Base-by-base conservation (phyloP, 2,888 invertebrate species). In the Smittia sp. region DNA sequence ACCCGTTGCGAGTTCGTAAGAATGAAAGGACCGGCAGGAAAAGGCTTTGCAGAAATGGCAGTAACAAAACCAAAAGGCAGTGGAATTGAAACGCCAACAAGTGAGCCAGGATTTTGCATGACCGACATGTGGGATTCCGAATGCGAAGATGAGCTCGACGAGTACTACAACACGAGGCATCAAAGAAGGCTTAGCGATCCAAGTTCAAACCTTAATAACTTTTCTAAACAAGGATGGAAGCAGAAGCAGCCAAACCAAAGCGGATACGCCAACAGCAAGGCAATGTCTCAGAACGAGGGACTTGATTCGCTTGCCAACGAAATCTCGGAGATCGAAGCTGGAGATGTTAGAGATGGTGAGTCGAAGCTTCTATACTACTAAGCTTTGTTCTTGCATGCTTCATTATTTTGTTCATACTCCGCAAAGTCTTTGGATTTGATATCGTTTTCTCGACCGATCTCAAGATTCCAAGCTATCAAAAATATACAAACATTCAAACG, bases 11-110 rank as follows among this genome's bases (percentile, higher is more conserved):
- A 99, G 84, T 99, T 98, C 85, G 97, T 99, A 67, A 88, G 96
- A 75, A 96, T 99, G 96, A 93, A 97, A 83, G 98, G 98, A 13
- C 98, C 98, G 13, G 91, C 92, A 79, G 96, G 95, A 76, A 97
- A 96, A 84, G 95, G 94, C 0, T 94, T 96, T 84, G 98, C 98
- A 0, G 98, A 99, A 85, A 96, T 98, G 93, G 97, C 97, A 0
- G 94, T 95, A 67, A 92, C 93, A n/a, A 90, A 94, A 79, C 93
- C 94, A 25, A 92, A 91, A 81, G 93, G 92, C 78, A 93, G 93
- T 15, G 97, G 97, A 0, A 92, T 92, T 1, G 97, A 97, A 82
- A 98, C 98, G 13, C 98, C 98, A 20, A 91, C 92, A 74, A 94
- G 94, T 18, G 97, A 98, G 83, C 94, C 93, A 74, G 85, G 94